These are phyloP conservation scores for Cabera pusaria DNA, from an alignment of 2,888 invertebrate species.

Conservation along the genomic window DNA sequence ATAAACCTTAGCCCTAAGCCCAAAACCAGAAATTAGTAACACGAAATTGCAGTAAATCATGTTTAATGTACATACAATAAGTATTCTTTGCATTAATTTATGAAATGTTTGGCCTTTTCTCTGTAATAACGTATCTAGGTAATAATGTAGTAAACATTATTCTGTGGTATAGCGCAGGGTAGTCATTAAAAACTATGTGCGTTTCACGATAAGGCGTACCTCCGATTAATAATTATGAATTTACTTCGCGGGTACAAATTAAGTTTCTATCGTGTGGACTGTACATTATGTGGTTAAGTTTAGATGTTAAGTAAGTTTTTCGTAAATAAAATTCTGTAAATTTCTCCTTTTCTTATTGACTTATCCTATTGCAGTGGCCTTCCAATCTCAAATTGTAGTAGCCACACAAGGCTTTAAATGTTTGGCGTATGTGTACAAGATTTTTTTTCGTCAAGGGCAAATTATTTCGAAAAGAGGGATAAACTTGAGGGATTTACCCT, in stretches of 20 bases:
- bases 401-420: too few species aligned
- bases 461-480: too few species aligned
- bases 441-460: too few species aligned
- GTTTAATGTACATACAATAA: background rate
- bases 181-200: conserved; percentile 17
- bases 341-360: too few species aligned
- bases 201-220: conserved; percentile 20
- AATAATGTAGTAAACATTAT: conserved; percentile 22
- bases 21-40: too few species aligned
- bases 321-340: conserved; percentile 13
- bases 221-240: conserved; percentile 18
- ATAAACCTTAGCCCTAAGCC: too few species aligned
- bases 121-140: conserved; percentile 17
- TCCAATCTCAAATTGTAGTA: too few species aligned
- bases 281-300: conserved; percentile 34
- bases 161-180: conserved; percentile 18
- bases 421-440: too few species aligned
- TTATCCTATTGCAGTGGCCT: too few species aligned
- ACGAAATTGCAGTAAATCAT: conserved; percentile 1
- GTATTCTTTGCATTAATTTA: conserved; percentile 14
- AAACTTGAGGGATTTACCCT: too few species aligned
- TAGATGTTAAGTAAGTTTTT: conserved; percentile 18
- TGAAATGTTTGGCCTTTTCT: conserved; percentile 17
- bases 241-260: conserved; percentile 21
- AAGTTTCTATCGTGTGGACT: conserved; percentile 44